Percentiles rank a stretch among this genome's conserved stretches.
Conservation (phyloP, 2,113 vertebrate genomes). For the Nannobrachium achirus region DNA sequence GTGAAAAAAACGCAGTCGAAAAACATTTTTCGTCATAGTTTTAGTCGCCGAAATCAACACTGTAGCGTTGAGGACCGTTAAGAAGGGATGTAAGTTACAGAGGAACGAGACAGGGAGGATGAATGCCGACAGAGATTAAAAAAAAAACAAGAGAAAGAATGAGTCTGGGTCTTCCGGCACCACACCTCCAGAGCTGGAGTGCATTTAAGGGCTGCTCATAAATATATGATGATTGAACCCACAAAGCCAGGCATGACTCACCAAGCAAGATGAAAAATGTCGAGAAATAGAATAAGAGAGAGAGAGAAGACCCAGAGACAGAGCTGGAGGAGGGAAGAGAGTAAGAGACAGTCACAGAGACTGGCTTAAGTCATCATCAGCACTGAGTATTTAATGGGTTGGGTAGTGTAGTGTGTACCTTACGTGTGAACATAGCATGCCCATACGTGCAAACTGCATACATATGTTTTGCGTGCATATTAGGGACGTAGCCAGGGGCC, state of each 20-base stretch:
- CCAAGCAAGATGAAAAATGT: conserved; percentile 27
- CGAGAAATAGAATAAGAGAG: conserved; percentile 1
- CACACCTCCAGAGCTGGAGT: conserved; percentile 49
- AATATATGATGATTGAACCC: conserved; percentile 62
- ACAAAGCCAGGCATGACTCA: conserved; percentile 44
- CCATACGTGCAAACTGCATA: too few species aligned
- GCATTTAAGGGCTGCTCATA: conserved; percentile 49
- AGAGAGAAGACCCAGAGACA: background rate
- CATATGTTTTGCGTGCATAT: too few species aligned
- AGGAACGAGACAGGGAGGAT: conserved; percentile 37
- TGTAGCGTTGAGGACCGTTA: conserved; percentile 25
- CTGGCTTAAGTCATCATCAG: too few species aligned
- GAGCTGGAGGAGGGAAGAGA: conserved; percentile 39
- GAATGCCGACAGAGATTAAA: conserved; percentile 45
- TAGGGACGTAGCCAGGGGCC: too few species aligned
- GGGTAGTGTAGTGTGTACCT: too few species aligned
- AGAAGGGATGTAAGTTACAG: conserved; percentile 27
- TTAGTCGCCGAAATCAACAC: too few species aligned
- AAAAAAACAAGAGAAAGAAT: conserved; percentile 32
- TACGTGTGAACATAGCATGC: too few species aligned
- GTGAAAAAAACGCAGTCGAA: too few species aligned
- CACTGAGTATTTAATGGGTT: too few species aligned
- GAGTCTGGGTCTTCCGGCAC: conserved; percentile 29
- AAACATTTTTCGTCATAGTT: too few species aligned
- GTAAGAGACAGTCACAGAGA: conserved; percentile 25